Conservation (phyloP, 2,797 vertebrate genomes). For the Epinephelus malabaricus region DNA sequence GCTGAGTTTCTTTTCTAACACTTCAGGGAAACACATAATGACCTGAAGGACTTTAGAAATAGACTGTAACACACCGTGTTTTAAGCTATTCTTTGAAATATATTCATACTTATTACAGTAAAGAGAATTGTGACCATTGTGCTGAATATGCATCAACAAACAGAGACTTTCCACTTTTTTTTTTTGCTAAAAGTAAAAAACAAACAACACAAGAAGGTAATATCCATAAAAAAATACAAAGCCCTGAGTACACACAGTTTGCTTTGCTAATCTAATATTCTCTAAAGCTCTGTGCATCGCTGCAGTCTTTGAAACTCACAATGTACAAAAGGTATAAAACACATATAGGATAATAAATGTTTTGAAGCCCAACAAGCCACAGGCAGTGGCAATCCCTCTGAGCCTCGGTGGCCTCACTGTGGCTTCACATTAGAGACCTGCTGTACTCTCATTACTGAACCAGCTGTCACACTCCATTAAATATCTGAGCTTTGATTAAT, state of each 20-base stretch:
- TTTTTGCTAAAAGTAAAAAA: background rate
- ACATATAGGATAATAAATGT: background rate
- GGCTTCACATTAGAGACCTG: constrained; percentile 2
- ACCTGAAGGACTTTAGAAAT: no score
- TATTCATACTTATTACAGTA: no score
- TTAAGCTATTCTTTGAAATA: no score
- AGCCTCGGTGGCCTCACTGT: background rate
- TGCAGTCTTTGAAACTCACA: background rate
- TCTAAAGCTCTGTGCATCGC: background rate
- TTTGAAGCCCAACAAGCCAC: background rate
- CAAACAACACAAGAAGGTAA: background rate
- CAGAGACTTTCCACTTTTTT: background rate
- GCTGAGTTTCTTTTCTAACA: no score
- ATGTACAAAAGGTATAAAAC: background rate
- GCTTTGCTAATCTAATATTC: background rate
- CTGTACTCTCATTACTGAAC: constrained; percentile 11
- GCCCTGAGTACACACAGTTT: background rate
- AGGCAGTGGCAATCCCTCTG: background rate
- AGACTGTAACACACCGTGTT: no score
- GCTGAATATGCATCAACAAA: background rate
- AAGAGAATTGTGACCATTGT: no score
- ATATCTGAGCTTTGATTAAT: constrained; percentile 24
- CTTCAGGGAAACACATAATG: no score
- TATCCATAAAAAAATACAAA: background rate
- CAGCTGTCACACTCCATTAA: background rate